phyloP scores from a whole-genome alignment of 53 echinoderm and acorn worm genomes.

The Luidia sarsii region DNA sequence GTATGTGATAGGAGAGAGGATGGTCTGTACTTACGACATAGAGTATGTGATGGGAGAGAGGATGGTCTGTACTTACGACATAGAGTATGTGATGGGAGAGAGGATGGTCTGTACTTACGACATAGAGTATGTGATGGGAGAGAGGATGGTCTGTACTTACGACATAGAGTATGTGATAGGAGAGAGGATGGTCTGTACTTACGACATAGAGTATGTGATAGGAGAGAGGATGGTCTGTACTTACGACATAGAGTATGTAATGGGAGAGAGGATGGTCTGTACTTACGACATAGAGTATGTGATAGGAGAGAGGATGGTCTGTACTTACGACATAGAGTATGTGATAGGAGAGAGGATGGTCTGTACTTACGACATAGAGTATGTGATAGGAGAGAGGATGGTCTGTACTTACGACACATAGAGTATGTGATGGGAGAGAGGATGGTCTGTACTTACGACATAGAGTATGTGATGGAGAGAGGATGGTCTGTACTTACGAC shows the following conservation, averaged over 20 bases:
- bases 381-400: constrained; percentile 92
- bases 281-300: constrained; percentile 83
- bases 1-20: constrained; percentile 89
- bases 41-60: constrained; percentile 88
- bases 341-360: constrained; percentile 91
- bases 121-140: constrained; percentile 84
- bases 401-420: constrained; percentile 73
- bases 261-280: constrained; percentile 82
- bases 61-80: constrained; percentile 76
- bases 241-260: constrained; percentile 84
- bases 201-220: constrained; percentile 88
- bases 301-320: constrained; percentile 86
- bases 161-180: constrained; percentile 84
- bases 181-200: constrained; percentile 73
- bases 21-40: constrained; percentile 72
- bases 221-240: constrained; percentile 76
- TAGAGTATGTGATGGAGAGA: constrained; percentile 84
- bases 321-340: constrained; percentile 80
- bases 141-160: constrained; percentile 81
- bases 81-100: constrained; percentile 87
- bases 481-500: constrained; percentile 82
- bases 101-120: constrained; percentile 79
- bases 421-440: constrained; percentile 88
- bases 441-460: constrained; percentile 76
- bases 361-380: constrained; percentile 73